phyloP scores from a whole-genome alignment of 2,113 vertebrate species.

The Aspiorhynchus laticeps region DNA sequence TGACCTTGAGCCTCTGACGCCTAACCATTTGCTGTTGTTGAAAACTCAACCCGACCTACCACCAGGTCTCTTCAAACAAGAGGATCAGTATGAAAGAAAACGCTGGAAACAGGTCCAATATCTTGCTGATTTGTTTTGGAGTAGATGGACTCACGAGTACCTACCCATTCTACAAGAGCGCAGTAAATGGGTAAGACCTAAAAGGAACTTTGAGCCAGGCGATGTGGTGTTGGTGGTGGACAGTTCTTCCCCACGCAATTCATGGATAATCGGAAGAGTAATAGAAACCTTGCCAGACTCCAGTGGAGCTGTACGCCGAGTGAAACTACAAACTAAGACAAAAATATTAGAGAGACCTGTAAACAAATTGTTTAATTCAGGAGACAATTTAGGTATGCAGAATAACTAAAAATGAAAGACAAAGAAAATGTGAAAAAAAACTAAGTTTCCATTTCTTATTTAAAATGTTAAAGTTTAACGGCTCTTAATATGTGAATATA shows the following conservation, averaged over 20 bases:
- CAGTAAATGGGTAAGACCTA: background rate
- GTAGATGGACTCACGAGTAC: background rate
- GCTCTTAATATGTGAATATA: no score
- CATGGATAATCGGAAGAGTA: no score
- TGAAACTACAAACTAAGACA: no score
- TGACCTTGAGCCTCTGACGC: background rate
- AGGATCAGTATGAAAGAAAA: constrained; percentile 2
- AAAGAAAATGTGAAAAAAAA: no score
- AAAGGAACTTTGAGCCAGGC: background rate
- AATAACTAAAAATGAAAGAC: no score
- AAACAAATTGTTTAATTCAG: no score
- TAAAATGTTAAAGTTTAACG: no score
- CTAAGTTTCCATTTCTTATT: no score
- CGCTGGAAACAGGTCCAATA: background rate
- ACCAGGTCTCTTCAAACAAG: constrained; percentile 13
- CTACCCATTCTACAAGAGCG: background rate
- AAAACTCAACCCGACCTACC: background rate
- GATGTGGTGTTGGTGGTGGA: constrained; percentile 9
- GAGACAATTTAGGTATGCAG: no score
- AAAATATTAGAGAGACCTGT: no score
- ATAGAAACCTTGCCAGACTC: no score
- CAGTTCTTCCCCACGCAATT: constrained; percentile 3
- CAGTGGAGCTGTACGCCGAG: no score
- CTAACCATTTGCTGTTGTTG: constrained; percentile 18
- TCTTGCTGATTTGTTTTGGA: background rate